These are phyloP conservation scores for Eleutherodactylus coqui DNA, from an alignment of 2,797 vertebrate genomes.

Conservation along the genomic window DNA sequence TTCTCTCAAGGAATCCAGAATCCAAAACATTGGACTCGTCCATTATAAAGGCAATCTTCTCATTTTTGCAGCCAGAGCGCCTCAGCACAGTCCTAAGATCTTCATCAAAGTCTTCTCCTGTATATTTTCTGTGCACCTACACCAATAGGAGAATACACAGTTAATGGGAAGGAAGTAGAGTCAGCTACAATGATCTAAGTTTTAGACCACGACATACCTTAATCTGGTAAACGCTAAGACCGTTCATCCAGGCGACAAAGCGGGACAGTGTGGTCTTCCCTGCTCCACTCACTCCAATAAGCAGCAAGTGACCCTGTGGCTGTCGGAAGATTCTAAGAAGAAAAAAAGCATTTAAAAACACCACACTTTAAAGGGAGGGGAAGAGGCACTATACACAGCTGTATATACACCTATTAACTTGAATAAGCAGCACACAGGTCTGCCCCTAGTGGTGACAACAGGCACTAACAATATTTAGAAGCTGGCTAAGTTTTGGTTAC, in stretches of 20 bases:
- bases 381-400: no score
- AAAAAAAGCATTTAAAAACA: background rate
- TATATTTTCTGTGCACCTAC: constrained; percentile 97
- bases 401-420: no score
- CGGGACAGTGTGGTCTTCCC: constrained; percentile 97
- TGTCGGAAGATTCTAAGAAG: constrained; percentile 98
- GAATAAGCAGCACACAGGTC: no score
- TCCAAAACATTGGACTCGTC: constrained; percentile 98
- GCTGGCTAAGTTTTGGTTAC: no score
- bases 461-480: no score
- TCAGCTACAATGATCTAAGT: background rate
- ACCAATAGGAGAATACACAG: background rate
- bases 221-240: constrained; percentile 97
- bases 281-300: constrained; percentile 97
- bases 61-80: constrained; percentile 97
- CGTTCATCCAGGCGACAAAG: constrained; percentile 99
- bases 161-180: background rate
- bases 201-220: constrained; percentile 78
- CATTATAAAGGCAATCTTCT: constrained; percentile 99
- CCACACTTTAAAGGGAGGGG: background rate
- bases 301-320: constrained; percentile 94
- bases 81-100: constrained; percentile 93
- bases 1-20: constrained; percentile 97
- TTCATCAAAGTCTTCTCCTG: constrained; percentile 98
- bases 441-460: no score